A percentile compares a stretch with the other conserved stretches of the same genome.
Evolutionary conservation across 1,140 invertebrate species (phyloP).

Genomic region (Diplogasteroides magnus): DNA sequence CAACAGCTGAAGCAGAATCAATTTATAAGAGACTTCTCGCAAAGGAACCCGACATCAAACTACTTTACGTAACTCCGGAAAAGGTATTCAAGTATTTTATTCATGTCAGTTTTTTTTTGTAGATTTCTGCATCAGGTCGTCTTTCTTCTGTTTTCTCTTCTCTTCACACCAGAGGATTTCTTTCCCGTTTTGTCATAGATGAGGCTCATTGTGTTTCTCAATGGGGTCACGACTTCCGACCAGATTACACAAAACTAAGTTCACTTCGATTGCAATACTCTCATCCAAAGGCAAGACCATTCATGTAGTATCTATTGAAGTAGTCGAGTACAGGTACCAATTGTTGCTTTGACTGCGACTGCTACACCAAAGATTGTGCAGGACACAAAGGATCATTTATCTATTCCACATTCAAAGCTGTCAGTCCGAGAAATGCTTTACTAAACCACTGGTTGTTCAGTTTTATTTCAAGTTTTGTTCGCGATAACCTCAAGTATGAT

Average conservation of each 20-base stretch:
- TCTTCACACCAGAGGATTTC: constrained; percentile 65
- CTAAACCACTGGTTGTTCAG: background rate
- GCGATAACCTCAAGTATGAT: constrained; percentile 83
- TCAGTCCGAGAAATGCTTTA: background rate
- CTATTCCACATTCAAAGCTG: constrained; percentile 36
- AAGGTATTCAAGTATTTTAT: constrained; percentile 31
- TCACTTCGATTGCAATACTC: constrained; percentile 39
- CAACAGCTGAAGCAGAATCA: constrained; percentile 7
- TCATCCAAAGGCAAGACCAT: background rate
- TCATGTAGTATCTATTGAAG: constrained; percentile 31
- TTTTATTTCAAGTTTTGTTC: constrained; percentile 66
- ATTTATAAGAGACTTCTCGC: constrained; percentile 15
- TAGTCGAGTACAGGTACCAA: constrained; percentile 17
- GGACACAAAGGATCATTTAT: constrained; percentile 31
- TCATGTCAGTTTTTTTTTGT: constrained; percentile 25
- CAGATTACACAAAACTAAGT: constrained; percentile 86
- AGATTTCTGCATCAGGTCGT: constrained; percentile 60
- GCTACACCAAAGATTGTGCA: constrained; percentile 32
- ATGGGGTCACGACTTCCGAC: constrained; percentile 98
- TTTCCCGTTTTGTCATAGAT: constrained; percentile 69
- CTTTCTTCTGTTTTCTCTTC: constrained; percentile 53
- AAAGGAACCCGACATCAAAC: constrained; percentile 63
- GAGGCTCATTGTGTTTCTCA: constrained; percentile 73
- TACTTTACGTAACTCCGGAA: constrained; percentile 89
- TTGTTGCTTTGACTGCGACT: constrained; percentile 30